Base-by-base conservation (phyloP, 1,140 invertebrate species). In the Nephila pilipes region DNA sequence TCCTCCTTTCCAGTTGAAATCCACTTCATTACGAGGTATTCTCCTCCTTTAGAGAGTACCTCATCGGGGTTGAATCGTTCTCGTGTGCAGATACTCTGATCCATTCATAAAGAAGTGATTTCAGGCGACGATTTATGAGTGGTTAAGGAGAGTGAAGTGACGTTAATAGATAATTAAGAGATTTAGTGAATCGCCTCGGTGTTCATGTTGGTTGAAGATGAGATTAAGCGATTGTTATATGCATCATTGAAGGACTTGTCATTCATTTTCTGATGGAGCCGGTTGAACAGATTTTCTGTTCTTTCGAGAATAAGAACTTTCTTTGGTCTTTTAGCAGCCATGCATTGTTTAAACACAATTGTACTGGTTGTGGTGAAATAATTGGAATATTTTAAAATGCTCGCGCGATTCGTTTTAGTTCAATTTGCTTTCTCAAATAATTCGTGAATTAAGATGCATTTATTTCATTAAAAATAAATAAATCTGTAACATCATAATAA, bases 161-260 rank as follows among this genome's bases (percentile, higher is more conserved):
- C 58, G 58, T 60, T 22, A n/a, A 22, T 5, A 60, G 58, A 75
- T 75, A n/a, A 29, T 75, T 75, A 75, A 75, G 69, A 36, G 69
- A 75, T 75, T 75, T 25, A 36, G 69, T 6, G 69, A 54, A 20
- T 54, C 22, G 38, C 79, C 36, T 54, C 46, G n/a, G 25, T n/a
- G n/a, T 81, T n/a, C 38, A 5, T 22, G 69, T 6, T 16, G 69
- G 69, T 25, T 75, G 69, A 36, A 36, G 16, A 75, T 14, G 38
- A 54, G 80, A 81, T 81, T 55, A 54, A 55, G 38, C 38, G 38
- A 55, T 46, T n/a, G 22, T 6, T 25, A 18, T n/a, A 81, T 55
- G 80, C 80, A 81, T 54, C 80, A 81, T 55, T 54, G 36, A 81
- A 55, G 38, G 46, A 54, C 80, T 81, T 81, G n/a, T 81, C 46